Evolutionary conservation across 2,113 vertebrate genomes (phyloP).

Genomic region (Phylloscopus whistleri): DNA sequence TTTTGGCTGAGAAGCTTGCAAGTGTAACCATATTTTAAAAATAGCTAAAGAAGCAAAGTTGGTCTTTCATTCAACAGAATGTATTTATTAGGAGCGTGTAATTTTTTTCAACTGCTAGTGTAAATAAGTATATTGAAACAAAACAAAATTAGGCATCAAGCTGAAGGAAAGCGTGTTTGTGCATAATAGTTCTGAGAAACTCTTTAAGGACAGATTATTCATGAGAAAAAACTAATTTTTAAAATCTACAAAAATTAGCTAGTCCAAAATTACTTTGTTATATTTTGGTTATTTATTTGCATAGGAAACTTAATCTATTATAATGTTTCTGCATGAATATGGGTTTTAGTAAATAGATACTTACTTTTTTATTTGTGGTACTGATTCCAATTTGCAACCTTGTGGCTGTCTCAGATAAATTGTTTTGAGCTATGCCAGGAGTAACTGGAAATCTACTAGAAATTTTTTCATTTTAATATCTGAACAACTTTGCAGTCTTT

Average conservation of each 20-base stretch:
- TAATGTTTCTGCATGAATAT: not conserved
- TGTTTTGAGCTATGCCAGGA: not conserved
- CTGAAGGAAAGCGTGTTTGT: not conserved
- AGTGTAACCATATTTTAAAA: not conserved
- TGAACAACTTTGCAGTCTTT: not conserved
- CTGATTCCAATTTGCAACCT: not conserved
- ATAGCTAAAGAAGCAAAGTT: not conserved
- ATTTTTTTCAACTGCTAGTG: not conserved
- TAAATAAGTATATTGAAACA: not conserved
- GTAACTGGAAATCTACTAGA: not conserved
- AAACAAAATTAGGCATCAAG: not conserved
- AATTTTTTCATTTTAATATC: not conserved
- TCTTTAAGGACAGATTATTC: not conserved
- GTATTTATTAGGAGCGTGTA: not conserved
- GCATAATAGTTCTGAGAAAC: not conserved
- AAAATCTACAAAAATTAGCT: not conserved
- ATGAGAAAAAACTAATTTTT: not conserved
- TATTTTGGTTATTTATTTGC: not conserved
- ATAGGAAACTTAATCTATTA: not conserved
- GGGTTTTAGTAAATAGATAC: not conserved
- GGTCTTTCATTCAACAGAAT: not conserved
- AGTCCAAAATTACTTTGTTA: not conserved
- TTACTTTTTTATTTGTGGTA: not conserved
- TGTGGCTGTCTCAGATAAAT: not conserved
- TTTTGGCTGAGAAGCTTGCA: not conserved